Conservation (phyloP, 1,140 invertebrate genomes). For the Drosophila sproati region DNA sequence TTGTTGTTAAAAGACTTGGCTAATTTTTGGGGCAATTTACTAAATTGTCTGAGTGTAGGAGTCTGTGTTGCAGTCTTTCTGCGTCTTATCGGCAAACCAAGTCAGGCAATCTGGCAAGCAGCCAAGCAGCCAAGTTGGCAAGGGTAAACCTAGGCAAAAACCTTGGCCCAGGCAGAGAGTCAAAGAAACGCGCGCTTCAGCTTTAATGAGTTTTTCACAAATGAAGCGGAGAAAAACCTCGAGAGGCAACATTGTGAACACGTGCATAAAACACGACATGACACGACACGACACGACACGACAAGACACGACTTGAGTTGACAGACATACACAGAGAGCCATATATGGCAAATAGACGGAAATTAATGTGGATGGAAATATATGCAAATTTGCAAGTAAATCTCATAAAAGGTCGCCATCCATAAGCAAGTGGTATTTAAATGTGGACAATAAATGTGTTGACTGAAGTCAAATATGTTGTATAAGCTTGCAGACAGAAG, state of each 20-base stretch:
- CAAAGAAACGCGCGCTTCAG: constrained; percentile 16
- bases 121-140: constrained; percentile 8
- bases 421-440: too few species aligned
- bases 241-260: constrained; percentile 12
- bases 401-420: too few species aligned
- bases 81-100: constrained; percentile 60
- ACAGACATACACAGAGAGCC: neutral
- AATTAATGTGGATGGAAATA: neutral
- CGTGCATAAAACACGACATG: constrained; percentile 17
- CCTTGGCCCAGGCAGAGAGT: constrained; percentile 41
- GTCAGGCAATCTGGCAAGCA: constrained; percentile 57
- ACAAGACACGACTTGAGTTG: constrained; percentile 4
- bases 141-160: constrained; percentile 38
- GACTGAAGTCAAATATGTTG: too few species aligned
- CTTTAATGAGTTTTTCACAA: constrained; percentile 50
- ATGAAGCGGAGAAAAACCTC: neutral
- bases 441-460: too few species aligned
- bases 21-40: too few species aligned
- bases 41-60: too few species aligned
- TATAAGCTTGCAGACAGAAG: too few species aligned
- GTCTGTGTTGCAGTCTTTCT: neutral
- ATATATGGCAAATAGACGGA: neutral
- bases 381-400: neutral
- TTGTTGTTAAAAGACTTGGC: too few species aligned
- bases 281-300: constrained; percentile 1